Evolutionary conservation across 2,888 invertebrate species (phyloP), one percentile per base, ranked within the genome.

Genomic region (Callinectes sapidus): DNA sequence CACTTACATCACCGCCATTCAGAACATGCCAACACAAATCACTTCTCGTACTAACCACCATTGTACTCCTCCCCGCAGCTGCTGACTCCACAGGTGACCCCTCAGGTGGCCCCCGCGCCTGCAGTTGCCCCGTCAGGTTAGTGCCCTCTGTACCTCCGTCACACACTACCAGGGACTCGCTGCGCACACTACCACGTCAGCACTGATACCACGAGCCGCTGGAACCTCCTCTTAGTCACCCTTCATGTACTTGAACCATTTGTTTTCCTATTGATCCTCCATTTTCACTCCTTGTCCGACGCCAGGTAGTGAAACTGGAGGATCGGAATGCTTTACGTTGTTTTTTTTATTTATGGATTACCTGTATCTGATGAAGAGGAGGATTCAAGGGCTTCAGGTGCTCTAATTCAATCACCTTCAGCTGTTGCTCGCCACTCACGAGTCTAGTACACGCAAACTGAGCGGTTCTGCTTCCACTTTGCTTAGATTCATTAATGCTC

Each of bases 401-500:
- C 23, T 61, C n/a, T 71, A 23, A 3, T 23, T 61, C 61, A 28
- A 6, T 35, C 81, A 81, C 81, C 81, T 81, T 16, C 81, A 81
- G 35, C 35, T 35, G 35, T 32, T 35, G 81, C 81, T 35, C 35
- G 3, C 81, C 81, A 81, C 81, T 81, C 81, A 81, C 32, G 35
- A 10, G 14, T 81, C 35, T 8, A 1, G 35, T 81, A 32, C 32
- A 35, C 61, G 71, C 81, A 81, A 81, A 81, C 81, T 32, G 81
- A 81, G 23, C 35, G 10, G n/a, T 48, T 48, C 48, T 71, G 23
- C 28, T 71, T 18, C n/a, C 71, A 81, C 81, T 81, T 81, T 81
- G 81, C 81, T 81, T 81, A 81, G 81, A 81, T 35, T 32, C 35
- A 81, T 81, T 81, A 81, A 81, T 81, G 32, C 14, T 81, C 28